Evolutionary conservation across 1,140 invertebrate species (phyloP).

Genomic region (Nephila pilipes): DNA sequence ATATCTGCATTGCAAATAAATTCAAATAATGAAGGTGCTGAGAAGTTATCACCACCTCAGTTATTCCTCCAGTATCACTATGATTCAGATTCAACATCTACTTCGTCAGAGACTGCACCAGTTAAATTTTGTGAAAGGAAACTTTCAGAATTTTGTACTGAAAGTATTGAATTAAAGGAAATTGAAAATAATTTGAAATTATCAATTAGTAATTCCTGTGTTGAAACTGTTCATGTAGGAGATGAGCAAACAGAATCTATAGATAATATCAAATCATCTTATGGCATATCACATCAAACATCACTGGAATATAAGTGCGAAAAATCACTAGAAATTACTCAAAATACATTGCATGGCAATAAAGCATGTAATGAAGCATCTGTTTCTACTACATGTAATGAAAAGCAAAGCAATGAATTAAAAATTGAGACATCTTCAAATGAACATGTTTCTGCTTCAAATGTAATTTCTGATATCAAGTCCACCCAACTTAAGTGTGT

Average conservation of each 20-base stretch:
- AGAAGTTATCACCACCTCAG: conserved; percentile 26
- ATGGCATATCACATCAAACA: background rate
- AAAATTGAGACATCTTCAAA: too few species aligned
- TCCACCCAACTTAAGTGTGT: conserved; percentile 20
- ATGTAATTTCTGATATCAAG: background rate
- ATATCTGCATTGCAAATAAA: background rate
- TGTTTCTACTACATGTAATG: background rate
- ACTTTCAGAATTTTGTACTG: too few species aligned
- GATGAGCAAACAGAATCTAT: background rate
- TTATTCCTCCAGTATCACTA: background rate
- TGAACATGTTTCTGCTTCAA: background rate
- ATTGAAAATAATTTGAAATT: too few species aligned
- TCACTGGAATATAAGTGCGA: background rate
- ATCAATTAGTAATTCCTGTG: too few species aligned
- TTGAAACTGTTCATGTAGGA: too few species aligned
- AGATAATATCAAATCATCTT: background rate
- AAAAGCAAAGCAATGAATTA: background rate
- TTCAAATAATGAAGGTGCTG: background rate
- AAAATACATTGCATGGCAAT: background rate
- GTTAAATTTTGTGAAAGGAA: background rate
- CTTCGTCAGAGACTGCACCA: background rate
- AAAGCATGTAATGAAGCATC: background rate
- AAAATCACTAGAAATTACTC: background rate
- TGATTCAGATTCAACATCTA: background rate
- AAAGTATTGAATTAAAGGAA: too few species aligned